phyloP scores from a whole-genome alignment of 1,140 invertebrate species.

The Bombus waltoni region DNA sequence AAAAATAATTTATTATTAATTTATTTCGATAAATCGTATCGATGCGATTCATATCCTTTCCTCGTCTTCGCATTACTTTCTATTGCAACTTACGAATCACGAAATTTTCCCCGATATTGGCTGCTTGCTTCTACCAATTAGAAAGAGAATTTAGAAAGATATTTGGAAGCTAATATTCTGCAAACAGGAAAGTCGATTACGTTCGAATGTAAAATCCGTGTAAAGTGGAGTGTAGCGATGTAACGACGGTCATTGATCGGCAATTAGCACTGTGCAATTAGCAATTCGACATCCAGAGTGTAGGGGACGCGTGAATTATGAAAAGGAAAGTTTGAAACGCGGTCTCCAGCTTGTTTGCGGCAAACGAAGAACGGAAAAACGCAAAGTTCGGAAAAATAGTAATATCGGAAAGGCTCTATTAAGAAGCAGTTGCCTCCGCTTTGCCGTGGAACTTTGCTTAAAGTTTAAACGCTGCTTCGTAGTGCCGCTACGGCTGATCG shows the following conservation, averaged over 20 bases:
- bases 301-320: slow-evolving; percentile 11
- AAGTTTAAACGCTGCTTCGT: slow-evolving; percentile 50
- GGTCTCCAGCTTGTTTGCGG: too few species aligned
- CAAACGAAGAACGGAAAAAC: slow-evolving; percentile 15
- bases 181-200: neutral
- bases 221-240: too few species aligned
- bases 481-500: slow-evolving; percentile 47
- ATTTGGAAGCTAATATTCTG: neutral
- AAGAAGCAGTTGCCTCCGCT: slow-evolving; percentile 48
- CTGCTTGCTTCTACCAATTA: too few species aligned
- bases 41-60: too few species aligned
- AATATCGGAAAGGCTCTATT: slow-evolving; percentile 51
- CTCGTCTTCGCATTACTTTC: too few species aligned
- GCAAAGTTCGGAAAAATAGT: slow-evolving; percentile 42
- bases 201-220: neutral
- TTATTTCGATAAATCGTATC: too few species aligned
- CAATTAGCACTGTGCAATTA: neutral
- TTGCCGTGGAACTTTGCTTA: slow-evolving; percentile 27
- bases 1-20: too few species aligned
- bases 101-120: too few species aligned
- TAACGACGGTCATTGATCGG: neutral
- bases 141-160: too few species aligned
- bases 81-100: too few species aligned
- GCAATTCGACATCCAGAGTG: neutral
- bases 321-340: slow-evolving; percentile 2